Conservation (phyloP, 2,113 vertebrate species). For the Hystrix brachyura region DNA sequence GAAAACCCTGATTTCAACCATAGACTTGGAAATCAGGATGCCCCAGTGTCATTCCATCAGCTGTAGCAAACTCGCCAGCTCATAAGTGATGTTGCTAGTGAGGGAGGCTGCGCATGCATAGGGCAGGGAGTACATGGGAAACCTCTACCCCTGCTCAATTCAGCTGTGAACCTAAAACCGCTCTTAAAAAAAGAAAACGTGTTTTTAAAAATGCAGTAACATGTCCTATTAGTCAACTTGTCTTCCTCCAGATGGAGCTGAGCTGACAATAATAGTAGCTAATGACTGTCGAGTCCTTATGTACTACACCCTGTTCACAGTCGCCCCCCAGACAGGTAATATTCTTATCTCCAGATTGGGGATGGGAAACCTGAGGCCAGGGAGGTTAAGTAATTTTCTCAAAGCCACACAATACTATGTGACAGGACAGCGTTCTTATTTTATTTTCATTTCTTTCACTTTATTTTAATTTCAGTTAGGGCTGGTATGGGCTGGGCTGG, state of each 20-base stretch:
- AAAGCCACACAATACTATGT: not conserved
- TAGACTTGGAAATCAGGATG: not conserved
- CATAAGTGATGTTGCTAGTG: not conserved
- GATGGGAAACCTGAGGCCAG: not conserved
- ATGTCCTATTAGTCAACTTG: not conserved
- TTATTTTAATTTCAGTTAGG: not conserved
- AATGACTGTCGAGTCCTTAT: not conserved
- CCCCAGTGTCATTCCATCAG: not conserved
- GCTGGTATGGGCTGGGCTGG: not conserved
- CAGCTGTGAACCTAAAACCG: not conserved
- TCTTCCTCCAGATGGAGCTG: not conserved
- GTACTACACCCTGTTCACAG: not conserved
- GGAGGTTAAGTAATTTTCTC: not conserved
- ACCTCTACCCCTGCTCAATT: not conserved
- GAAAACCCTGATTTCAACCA: too few species aligned
- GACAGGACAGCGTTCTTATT: not conserved
- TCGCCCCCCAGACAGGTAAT: not conserved
- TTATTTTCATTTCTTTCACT: not conserved
- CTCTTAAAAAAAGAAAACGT: not conserved
- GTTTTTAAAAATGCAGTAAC: not conserved
- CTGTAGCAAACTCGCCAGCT: too few species aligned
- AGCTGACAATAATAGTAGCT: not conserved
- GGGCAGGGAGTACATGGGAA: not conserved
- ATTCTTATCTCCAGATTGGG: not conserved
- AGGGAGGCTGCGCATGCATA: not conserved